Evolutionary conservation across 2,797 vertebrate genomes (phyloP).

Genomic region (Neosilurus mollespiculum): DNA sequence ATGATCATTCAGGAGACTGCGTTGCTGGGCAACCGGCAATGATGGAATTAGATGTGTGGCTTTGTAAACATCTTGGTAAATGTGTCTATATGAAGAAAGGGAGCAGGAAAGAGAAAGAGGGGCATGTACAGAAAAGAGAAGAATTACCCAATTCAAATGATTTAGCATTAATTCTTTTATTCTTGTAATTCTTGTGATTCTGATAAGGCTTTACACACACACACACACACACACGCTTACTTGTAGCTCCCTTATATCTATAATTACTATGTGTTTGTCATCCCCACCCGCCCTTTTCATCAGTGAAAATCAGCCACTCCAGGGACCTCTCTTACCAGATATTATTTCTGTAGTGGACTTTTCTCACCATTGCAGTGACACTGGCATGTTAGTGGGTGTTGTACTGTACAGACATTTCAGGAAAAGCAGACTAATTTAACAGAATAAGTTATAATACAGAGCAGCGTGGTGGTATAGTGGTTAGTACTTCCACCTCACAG

Average conservation of each 20-base stretch:
- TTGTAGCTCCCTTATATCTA: not conserved
- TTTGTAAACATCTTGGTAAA: conserved; percentile 36
- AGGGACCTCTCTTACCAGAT: not conserved
- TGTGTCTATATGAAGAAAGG: conserved; percentile 14
- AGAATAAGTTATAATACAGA: no score
- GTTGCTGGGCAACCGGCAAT: conserved; percentile 45
- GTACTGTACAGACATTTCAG: conserved; percentile 5
- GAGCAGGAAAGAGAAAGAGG: not conserved
- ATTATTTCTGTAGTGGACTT: conserved; percentile 26
- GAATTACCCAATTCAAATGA: not conserved
- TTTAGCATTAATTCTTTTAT: not conserved
- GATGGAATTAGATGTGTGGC: conserved; percentile 41
- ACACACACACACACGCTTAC: not conserved
- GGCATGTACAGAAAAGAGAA: not conserved
- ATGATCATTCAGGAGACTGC: conserved; percentile 36
- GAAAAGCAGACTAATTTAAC: not conserved
- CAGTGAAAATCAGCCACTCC: not conserved
- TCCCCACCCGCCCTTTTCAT: conserved; percentile 2
- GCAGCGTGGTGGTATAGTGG: no score
- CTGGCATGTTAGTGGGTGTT: conserved; percentile 23
- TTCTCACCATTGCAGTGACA: not conserved
- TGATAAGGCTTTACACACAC: not conserved
- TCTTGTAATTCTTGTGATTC: no score
- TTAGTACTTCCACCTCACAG: no score
- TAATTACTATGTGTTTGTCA: not conserved